These are phyloP conservation scores for Eledone cirrhosa DNA, from an alignment of 2,888 invertebrate species.

Conservation along the genomic window DNA sequence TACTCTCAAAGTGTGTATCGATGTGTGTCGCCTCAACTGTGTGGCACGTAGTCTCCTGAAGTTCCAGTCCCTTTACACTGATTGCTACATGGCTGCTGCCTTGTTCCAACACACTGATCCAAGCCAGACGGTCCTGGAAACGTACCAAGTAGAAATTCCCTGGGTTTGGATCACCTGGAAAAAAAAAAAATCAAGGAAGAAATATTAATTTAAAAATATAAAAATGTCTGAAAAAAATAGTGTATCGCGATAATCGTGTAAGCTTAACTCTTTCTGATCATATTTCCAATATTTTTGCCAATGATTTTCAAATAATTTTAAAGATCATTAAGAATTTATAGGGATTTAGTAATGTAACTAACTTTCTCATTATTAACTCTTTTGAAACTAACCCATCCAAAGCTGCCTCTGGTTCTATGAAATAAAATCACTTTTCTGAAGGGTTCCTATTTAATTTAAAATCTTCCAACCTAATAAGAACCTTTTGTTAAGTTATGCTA, in stretches of 20 bases:
- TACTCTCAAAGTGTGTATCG: slow-evolving; percentile 67
- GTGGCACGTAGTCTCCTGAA: slow-evolving; percentile 69
- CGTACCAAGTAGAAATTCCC: slow-evolving; percentile 67
- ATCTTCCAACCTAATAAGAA: no score
- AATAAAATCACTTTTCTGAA: no score
- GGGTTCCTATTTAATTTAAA: no score
- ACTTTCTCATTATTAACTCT: no score
- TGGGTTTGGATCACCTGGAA: slow-evolving; percentile 62
- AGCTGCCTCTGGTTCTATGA: no score
- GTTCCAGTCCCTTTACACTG: slow-evolving; percentile 67
- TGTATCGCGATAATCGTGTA: no score
- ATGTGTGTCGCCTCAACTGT: slow-evolving; percentile 68
- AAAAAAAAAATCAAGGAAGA: slow-evolving; percentile 8
- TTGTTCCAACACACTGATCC: slow-evolving; percentile 66
- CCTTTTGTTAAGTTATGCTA: no score
- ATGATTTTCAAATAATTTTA: neutral
- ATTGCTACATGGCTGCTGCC: slow-evolving; percentile 65
- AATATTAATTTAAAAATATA: neutral
- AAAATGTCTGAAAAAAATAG: neutral
- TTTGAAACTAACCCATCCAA: no score
- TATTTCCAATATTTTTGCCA: neutral
- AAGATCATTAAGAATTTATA: no score
- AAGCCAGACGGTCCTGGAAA: slow-evolving; percentile 68
- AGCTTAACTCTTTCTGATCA: no score
- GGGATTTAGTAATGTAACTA: no score